These are phyloP conservation scores for Rhodophaea formosa DNA, from an alignment of 2,888 invertebrate species.

Conservation along the genomic window DNA sequence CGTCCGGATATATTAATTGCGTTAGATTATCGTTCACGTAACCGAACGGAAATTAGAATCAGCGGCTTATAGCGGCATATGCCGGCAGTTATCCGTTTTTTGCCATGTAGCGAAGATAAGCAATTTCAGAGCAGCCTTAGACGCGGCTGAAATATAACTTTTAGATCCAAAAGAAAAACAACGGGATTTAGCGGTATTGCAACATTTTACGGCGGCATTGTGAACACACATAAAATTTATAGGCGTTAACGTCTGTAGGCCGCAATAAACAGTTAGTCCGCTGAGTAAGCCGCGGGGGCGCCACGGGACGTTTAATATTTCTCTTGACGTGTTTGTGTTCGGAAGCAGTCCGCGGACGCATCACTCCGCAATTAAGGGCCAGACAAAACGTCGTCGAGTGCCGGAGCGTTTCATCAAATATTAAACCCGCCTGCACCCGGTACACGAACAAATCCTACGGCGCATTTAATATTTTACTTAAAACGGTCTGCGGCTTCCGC, in stretches of 20 bases:
- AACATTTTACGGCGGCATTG: conserved; percentile 71
- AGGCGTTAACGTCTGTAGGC: conserved; percentile 68
- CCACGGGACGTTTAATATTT: conserved; percentile 63
- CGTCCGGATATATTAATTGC: conserved; percentile 58
- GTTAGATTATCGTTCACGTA: conserved; percentile 51
- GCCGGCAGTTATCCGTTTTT: not conserved
- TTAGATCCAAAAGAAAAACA: conserved; percentile 61
- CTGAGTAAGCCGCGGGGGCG: conserved; percentile 46
- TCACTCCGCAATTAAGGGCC: conserved; percentile 66
- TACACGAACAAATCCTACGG: conserved; percentile 63
- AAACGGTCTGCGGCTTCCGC: conserved; percentile 69
- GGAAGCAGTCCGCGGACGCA: conserved; percentile 43
- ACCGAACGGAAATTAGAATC: conserved; percentile 63
- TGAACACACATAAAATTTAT: conserved; percentile 74
- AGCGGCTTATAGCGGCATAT: conserved; percentile 33
- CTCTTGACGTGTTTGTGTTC: conserved; percentile 37
- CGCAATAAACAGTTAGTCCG: conserved; percentile 69
- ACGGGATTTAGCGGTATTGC: conserved; percentile 68
- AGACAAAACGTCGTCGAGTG: conserved; percentile 63
- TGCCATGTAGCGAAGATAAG: conserved; percentile 31
- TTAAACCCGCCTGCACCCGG: conserved; percentile 59
- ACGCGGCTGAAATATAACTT: conserved; percentile 42
- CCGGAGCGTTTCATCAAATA: conserved; percentile 65
- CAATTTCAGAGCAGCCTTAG: conserved; percentile 40
- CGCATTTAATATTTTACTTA: conserved; percentile 75